phyloP scores from a whole-genome alignment of 1,140 invertebrate species.

The Druon quercuslanigerum region DNA sequence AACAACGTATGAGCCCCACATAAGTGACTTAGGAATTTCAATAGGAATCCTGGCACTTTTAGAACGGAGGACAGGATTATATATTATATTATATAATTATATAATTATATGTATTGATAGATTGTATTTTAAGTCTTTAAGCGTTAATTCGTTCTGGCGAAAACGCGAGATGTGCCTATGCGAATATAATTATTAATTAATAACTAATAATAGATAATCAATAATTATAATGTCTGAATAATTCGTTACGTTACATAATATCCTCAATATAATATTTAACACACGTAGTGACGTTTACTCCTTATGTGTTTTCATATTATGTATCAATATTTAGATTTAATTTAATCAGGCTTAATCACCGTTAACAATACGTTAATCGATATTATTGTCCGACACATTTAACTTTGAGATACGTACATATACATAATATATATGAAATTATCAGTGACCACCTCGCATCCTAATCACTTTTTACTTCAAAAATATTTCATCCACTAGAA shows the following conservation, averaged over 20 bases:
- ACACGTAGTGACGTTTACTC: constrained; percentile 24
- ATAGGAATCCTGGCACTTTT: constrained; percentile 23
- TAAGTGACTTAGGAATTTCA: constrained; percentile 15
- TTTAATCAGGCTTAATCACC: constrained; percentile 41
- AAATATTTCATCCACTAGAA: not conserved
- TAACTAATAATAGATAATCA: not conserved
- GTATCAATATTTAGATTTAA: constrained; percentile 34
- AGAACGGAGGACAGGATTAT: constrained; percentile 29
- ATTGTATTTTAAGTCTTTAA: constrained; percentile 25
- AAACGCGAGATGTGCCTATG: constrained; percentile 19
- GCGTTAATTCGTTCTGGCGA: constrained; percentile 21
- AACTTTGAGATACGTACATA: constrained; percentile 31
- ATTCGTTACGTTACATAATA: constrained; percentile 15
- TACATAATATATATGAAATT: constrained; percentile 30
- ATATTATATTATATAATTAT: no score
- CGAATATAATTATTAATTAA: not conserved
- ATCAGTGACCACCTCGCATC: constrained; percentile 26
- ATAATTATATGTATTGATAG: not conserved
- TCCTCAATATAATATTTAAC: constrained; percentile 7
- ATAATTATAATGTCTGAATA: not conserved
- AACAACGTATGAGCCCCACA: constrained; percentile 16
- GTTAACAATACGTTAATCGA: constrained; percentile 45
- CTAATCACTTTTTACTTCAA: not conserved
- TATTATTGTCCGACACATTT: constrained; percentile 53
- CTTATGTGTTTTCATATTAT: constrained; percentile 16